A percentile compares a stretch with the other conserved stretches of the same genome.
phyloP scores from a whole-genome alignment of 2,888 invertebrate genomes.

The Alloscopus bannaensis region DNA sequence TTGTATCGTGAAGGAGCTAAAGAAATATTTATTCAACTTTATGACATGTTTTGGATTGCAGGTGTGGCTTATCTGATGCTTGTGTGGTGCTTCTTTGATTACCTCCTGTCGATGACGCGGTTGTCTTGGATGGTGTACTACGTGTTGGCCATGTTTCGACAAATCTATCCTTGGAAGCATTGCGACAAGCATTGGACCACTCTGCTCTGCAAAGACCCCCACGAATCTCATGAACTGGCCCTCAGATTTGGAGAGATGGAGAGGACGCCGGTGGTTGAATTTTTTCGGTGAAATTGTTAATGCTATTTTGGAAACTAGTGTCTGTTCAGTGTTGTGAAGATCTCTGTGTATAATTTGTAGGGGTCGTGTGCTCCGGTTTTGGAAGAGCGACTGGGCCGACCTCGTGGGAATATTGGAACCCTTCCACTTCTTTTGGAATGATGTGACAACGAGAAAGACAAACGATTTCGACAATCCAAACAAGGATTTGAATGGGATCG shows the following conservation, averaged over 20 bases:
- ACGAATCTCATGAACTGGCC: not conserved
- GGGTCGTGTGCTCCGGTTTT: not conserved
- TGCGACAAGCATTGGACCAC: slow-evolving; percentile 17
- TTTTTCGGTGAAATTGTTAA: not conserved
- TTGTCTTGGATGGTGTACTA: slow-evolving; percentile 19
- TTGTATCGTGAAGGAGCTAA: not conserved
- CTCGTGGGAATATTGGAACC: not conserved
- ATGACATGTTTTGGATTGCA: not conserved
- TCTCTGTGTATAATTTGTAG: too few species aligned
- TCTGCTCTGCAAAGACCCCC: not conserved
- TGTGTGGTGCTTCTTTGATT: slow-evolving; percentile 20
- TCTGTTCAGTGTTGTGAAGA: too few species aligned
- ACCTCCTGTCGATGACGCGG: slow-evolving; percentile 8
- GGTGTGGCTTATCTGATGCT: slow-evolving; percentile 33
- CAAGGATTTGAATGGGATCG: not conserved
- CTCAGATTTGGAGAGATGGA: not conserved
- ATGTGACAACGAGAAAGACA: not conserved
- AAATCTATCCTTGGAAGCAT: slow-evolving; percentile 7
- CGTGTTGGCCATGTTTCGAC: not conserved
- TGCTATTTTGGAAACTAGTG: too few species aligned
- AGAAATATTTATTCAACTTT: not conserved
- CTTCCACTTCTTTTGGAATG: not conserved
- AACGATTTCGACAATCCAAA: not conserved
- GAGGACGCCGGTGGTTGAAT: slow-evolving; percentile 29
- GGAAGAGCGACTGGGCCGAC: slow-evolving; percentile 11